Evolutionary conservation across 2,797 vertebrate species (phyloP).

Genomic region (Urosaurus nigricauda): DNA sequence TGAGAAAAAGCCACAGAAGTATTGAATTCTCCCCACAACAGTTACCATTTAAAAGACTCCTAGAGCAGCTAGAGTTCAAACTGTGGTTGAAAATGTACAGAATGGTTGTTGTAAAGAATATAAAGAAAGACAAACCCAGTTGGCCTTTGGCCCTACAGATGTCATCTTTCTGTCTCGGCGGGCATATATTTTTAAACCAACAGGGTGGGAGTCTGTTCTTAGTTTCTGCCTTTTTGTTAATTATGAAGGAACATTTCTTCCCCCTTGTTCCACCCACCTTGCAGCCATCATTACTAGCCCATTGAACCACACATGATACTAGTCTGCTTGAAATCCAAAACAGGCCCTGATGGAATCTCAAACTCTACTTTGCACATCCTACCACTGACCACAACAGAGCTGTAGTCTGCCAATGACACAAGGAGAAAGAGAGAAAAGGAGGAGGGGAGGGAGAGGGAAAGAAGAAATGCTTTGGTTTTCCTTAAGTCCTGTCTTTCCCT

Average conservation of each 20-base stretch:
- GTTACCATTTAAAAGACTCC: slow-evolving; percentile 55
- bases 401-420: slow-evolving; percentile 61
- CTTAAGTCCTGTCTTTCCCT: slow-evolving; percentile 64
- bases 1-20: slow-evolving; percentile 62
- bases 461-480: slow-evolving; percentile 63
- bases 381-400: slow-evolving; percentile 76
- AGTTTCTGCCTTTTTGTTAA: slow-evolving; percentile 59
- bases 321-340: slow-evolving; percentile 71
- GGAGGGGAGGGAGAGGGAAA: too few relatives aligned
- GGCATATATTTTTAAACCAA: slow-evolving; percentile 52
- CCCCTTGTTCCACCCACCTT: slow-evolving; percentile 60
- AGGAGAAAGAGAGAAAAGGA: neutral
- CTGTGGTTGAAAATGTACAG: slow-evolving; percentile 54
- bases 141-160: slow-evolving; percentile 52
- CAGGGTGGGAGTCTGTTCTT: slow-evolving; percentile 37
- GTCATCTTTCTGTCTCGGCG: slow-evolving; percentile 54
- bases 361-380: slow-evolving; percentile 68
- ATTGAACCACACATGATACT: slow-evolving; percentile 59
- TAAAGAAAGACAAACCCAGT: slow-evolving; percentile 64
- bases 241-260: slow-evolving; percentile 54
- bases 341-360: slow-evolving; percentile 74
- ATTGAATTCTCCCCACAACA: slow-evolving; percentile 57
- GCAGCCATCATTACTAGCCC: slow-evolving; percentile 66
- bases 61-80: slow-evolving; percentile 50
- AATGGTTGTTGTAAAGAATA: slow-evolving; percentile 45